Base-by-base conservation (phyloP, 2,797 vertebrate genomes). In the Aphelocoma californica region DNA sequence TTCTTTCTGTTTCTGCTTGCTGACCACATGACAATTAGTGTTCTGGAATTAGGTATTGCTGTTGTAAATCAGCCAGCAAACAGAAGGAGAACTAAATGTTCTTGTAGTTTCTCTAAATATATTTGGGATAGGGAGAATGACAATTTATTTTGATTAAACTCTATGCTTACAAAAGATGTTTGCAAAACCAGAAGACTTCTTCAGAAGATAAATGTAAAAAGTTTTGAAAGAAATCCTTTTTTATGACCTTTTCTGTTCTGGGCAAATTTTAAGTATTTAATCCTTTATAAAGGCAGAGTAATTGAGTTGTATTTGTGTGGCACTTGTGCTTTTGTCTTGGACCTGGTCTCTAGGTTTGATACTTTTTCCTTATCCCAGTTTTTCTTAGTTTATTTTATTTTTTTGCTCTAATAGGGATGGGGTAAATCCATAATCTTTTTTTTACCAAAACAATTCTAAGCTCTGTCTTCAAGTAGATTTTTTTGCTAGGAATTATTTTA, bases 81-180 rank as follows among this genome's bases (percentile, higher is more conserved):
- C 80, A 93, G 75, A 11, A 91, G 50, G 50, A 88, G 87, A 71
- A 84, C 85, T 81, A 28, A 88, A 91, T 86, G 91, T 95, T 92
- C 66, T 74, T 92, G 71, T 79, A 93, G 44, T 47, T 91, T 60
- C 40, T 81, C 32, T 79, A 38, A 86, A 81, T 91, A 75, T 9
- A 3, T 15, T 29, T n/a, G 6, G 34, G 29, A 31, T 64, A 50
- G 65, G 54, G 14, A 71, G 64, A 74, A 81, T 25, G 12, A 58
- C 38, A 71, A 14, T n/a, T 74, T 60, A 45, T 57, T 81, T 86
- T 74, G 6, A 64, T 31, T 29, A 45, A 80, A 51, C n/a, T 70
- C 32, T 50, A 4, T 60, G n/a, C 54, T 83, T 91, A 44, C 14
- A 40, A 70, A 95, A 88, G 62, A 34, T 26, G 4, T 42, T 88